These are phyloP conservation scores for Larimichthys polyactis DNA, from an alignment of 2,113 vertebrate species.

Conservation along the genomic window DNA sequence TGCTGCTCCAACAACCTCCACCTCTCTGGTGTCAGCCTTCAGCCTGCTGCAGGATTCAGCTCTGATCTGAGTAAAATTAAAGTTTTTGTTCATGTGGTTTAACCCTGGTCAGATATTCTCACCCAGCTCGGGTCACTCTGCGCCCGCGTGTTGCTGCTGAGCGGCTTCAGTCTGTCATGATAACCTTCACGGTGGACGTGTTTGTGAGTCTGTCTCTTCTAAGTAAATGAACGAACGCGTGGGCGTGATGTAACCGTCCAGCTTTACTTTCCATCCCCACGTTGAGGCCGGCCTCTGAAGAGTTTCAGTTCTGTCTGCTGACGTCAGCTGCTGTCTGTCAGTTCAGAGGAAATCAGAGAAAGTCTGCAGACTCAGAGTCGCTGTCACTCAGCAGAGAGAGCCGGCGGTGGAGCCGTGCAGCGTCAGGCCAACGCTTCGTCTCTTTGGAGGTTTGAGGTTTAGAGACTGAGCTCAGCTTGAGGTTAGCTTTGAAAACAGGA, in stretches of 20 bases:
- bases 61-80: no score
- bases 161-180: no score
- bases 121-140: no score
- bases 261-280: neutral
- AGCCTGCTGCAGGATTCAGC: no score
- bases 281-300: neutral
- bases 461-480: constrained; percentile 4
- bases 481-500: constrained; percentile 37
- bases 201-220: neutral
- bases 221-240: neutral
- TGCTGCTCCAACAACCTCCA: no score
- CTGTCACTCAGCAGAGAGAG: neutral
- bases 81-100: neutral
- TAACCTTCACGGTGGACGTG: no score
- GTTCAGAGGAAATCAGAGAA: constrained; percentile 8
- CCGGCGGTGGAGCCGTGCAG: neutral
- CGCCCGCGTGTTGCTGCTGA: no score
- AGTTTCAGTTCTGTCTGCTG: constrained; percentile 2
- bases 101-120: neutral
- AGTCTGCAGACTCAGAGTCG: neutral
- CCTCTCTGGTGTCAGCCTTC: no score
- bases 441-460: constrained; percentile 5
- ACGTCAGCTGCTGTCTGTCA: neutral
- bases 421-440: constrained; percentile 10
- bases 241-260: neutral